These are phyloP conservation scores for Campaea margaritaria DNA, from an alignment of 2,888 invertebrate species.

Conservation along the genomic window DNA sequence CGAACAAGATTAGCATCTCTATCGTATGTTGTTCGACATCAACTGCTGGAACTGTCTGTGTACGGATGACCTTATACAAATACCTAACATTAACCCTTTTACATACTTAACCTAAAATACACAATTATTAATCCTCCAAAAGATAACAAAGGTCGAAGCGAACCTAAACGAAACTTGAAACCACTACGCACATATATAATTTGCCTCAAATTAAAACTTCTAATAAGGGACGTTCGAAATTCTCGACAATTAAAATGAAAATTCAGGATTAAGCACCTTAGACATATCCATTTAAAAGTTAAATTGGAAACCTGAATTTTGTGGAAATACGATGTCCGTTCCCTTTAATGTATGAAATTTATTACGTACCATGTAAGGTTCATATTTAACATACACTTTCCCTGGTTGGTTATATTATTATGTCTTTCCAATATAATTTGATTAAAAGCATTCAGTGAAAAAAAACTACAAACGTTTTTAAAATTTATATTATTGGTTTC, in stretches of 20 bases:
- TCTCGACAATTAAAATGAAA: conserved; percentile 23
- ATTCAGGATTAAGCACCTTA: conserved; percentile 6
- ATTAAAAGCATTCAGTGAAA: too few relatives aligned
- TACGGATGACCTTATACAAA: too few relatives aligned
- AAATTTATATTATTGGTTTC: too few relatives aligned
- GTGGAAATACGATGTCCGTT: not conserved
- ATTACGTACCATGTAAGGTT: not conserved
- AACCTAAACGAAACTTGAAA: conserved; percentile 1
- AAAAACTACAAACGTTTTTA: too few relatives aligned
- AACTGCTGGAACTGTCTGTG: too few relatives aligned
- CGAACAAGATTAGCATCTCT: too few relatives aligned
- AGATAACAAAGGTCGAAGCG: conserved; percentile 9
- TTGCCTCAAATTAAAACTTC: conserved; percentile 24
- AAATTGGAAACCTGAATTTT: conserved; percentile 21
- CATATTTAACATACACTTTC: too few relatives aligned
- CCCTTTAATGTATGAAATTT: not conserved
- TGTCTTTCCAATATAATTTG: too few relatives aligned
- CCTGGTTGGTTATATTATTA: too few relatives aligned
- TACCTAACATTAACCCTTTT: too few relatives aligned
- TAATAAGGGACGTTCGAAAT: conserved; percentile 26
- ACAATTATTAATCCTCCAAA: not conserved
- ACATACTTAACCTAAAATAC: too few relatives aligned
- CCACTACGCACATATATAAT: conserved; percentile 2
- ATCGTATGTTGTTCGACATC: too few relatives aligned
- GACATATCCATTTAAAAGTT: conserved; percentile 18